These are phyloP conservation scores for Macrophya annulata DNA, from an alignment of 2,888 invertebrate species.

Conservation along the genomic window DNA sequence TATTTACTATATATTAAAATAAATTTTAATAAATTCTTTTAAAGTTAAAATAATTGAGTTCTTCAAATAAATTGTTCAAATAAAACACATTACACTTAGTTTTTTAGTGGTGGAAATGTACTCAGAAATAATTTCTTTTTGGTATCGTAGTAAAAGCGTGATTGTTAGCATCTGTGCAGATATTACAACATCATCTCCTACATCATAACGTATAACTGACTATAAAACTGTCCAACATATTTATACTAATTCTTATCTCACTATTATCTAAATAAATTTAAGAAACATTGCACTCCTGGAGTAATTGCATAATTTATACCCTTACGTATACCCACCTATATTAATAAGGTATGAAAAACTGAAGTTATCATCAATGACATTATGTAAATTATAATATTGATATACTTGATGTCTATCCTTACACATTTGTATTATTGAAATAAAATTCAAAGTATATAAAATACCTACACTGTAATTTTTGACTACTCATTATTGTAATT, in stretches of 20 bases:
- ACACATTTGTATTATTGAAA: background rate
- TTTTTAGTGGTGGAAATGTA: conserved; percentile 38
- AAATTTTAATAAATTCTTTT: background rate
- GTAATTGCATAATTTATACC: background rate
- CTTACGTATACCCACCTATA: background rate
- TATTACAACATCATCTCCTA: background rate
- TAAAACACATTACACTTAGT: background rate
- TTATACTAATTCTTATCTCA: background rate
- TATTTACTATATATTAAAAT: too few species aligned
- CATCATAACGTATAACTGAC: background rate
- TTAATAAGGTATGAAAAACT: background rate
- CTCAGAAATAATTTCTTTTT: conserved; percentile 13
- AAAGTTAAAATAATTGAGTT: background rate
- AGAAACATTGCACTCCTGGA: background rate
- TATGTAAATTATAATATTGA: background rate
- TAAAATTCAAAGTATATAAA: background rate
- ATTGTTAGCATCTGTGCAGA: background rate
- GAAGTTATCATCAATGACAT: background rate
- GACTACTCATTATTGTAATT: background rate
- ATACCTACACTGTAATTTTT: background rate
- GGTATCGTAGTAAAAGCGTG: conserved; percentile 22
- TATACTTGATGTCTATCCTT: background rate
- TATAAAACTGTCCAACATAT: background rate
- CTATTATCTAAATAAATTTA: background rate
- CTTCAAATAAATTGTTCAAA: background rate